Percentiles rank a stretch among this genome's conserved stretches.
phyloP scores from a whole-genome alignment of 1,140 invertebrate genomes.

The Chymomyza costata region DNA sequence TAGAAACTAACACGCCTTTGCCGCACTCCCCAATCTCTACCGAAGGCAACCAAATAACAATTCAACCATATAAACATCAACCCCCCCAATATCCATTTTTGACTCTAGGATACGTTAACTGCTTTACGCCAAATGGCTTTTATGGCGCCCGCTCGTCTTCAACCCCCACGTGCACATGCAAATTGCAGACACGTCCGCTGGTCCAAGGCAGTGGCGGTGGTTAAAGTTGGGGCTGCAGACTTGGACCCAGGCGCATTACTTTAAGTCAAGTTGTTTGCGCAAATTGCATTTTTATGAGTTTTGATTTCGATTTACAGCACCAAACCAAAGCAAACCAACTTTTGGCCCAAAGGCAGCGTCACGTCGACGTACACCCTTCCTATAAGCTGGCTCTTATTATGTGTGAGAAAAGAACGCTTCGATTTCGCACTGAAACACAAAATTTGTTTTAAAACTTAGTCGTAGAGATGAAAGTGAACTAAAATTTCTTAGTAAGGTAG shows the following conservation, averaged over 20 bases:
- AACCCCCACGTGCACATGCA: slow-evolving; percentile 50
- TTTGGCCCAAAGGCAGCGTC: slow-evolving; percentile 17
- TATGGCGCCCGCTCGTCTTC: slow-evolving; percentile 37
- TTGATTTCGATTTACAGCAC: slow-evolving; percentile 64
- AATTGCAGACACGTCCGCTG: slow-evolving; percentile 68
- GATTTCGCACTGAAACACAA: too few species aligned
- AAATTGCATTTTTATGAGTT: slow-evolving; percentile 71
- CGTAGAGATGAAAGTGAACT: too few species aligned
- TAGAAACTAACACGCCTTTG: slow-evolving; percentile 37
- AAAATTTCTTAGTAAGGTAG: too few species aligned
- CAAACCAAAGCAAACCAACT: slow-evolving; percentile 29
- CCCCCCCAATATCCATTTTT: slow-evolving; percentile 1
- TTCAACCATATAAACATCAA: neutral
- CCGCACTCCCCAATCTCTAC: neutral
- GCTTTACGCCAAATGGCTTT: slow-evolving; percentile 63
- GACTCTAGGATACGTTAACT: slow-evolving; percentile 48
- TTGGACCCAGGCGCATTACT: slow-evolving; percentile 1
- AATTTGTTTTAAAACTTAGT: too few species aligned
- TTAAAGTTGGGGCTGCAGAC: too few species aligned
- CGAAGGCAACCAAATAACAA: too few species aligned
- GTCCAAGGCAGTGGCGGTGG: too few species aligned
- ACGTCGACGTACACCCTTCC: neutral
- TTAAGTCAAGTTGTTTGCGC: slow-evolving; percentile 57
- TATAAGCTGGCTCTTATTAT: neutral
- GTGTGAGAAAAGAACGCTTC: too few species aligned